Evolutionary conservation across 2,113 vertebrate species (phyloP), one percentile per base, ranked within the genome.

Genomic region (Antidorcas marsupialis): DNA sequence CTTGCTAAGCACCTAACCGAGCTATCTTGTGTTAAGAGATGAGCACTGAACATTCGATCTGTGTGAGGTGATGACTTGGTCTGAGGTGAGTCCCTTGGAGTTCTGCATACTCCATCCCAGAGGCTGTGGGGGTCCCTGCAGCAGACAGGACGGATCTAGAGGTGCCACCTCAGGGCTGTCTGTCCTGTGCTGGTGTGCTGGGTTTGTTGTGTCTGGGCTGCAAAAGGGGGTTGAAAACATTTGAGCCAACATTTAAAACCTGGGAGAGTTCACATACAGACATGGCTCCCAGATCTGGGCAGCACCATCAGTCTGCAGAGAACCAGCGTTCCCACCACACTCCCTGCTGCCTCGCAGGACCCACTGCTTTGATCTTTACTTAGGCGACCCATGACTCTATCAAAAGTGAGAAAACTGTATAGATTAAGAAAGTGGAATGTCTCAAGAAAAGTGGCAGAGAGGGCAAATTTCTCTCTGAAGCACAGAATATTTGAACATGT

Each of bases 341-440:
- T 39, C 28, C 19, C 33, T 0, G 16, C 17, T 3, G 2, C 84
- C 27, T 45, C 23, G 16, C 10, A 1, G 85, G 39, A 5, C 8
- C 21, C 33, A 6, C 2, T 9, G 30, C 12, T 39, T 16, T 12
- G 25, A 62, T 16, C 78, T 43, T 74, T 47, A 62, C 5, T 43
- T 1, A 53, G 1, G 3, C 0, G 0, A 10, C 74, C 28, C 8
- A 15, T 25, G 13, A 28, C 74, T 74, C 45, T 10, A 57, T 45
- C 19, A 64, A 71, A 81, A 59, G 82, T 7, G 23, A 45, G 47
- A 45, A 94, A 47, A 47, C 6, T 2, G 15, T 23, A 60, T 8
- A 62, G 47, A 12, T 30, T 30, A 27, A 64, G 91, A 45, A 36
- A 47, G 13, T 5, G 11, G 43, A 62, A 12, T 8, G 53, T 14